Conservation (phyloP, 1,140 invertebrate genomes). For the Zaprionus vittiger region DNA sequence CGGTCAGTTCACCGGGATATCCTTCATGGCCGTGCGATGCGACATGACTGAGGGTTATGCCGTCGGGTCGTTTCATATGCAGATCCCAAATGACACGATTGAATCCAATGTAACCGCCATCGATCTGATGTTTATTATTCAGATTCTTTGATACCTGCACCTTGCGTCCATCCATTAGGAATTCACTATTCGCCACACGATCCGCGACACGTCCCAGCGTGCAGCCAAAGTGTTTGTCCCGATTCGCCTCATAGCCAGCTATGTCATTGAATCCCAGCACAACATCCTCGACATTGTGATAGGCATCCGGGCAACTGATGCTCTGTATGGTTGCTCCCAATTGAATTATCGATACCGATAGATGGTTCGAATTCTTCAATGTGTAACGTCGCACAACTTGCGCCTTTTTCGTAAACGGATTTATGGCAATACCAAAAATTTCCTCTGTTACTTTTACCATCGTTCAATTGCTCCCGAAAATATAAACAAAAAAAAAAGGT, state of each 20-base stretch:
- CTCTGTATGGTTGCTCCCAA: slow-evolving; percentile 90
- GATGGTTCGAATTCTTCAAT: slow-evolving; percentile 86
- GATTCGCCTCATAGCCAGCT: slow-evolving; percentile 84
- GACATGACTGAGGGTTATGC: slow-evolving; percentile 87
- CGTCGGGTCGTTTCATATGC: slow-evolving; percentile 67
- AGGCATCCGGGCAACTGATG: slow-evolving; percentile 89
- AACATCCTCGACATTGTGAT: slow-evolving; percentile 88
- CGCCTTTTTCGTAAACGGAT: slow-evolving; percentile 72
- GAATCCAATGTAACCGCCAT: slow-evolving; percentile 95
- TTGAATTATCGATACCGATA: slow-evolving; percentile 77
- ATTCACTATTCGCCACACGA: slow-evolving; percentile 89
- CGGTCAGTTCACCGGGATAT: slow-evolving; percentile 91
- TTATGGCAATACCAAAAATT: slow-evolving; percentile 64
- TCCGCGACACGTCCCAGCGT: slow-evolving; percentile 95
- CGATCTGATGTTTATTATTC: slow-evolving; percentile 89
- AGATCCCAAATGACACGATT: slow-evolving; percentile 90
- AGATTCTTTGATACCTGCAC: slow-evolving; percentile 90
- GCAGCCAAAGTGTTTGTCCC: slow-evolving; percentile 92
- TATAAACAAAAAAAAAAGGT: background rate
- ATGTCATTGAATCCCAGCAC: slow-evolving; percentile 91
- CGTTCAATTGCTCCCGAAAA: slow-evolving; percentile 36
- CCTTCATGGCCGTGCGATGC: slow-evolving; percentile 93
- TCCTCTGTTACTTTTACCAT: slow-evolving; percentile 71
- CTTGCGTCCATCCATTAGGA: slow-evolving; percentile 88
- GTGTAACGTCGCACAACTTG: slow-evolving; percentile 86